These are phyloP conservation scores for Ecliptopera silaceata DNA, from an alignment of 2,888 invertebrate genomes.

Conservation along the genomic window DNA sequence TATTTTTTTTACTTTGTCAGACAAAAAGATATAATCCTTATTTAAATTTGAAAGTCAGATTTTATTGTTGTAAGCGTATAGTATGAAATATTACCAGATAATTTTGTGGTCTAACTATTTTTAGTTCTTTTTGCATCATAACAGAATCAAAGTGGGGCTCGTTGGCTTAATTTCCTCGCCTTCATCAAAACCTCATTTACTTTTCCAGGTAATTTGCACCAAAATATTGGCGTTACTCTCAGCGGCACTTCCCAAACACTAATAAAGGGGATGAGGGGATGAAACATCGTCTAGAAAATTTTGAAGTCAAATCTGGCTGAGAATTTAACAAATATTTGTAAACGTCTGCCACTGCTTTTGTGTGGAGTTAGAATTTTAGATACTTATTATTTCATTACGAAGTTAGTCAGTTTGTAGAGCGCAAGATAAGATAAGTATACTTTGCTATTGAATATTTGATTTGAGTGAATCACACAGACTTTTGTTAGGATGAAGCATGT, in stretches of 20 bases:
- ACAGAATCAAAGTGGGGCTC: background rate
- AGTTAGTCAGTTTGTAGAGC: background rate
- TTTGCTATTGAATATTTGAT: too few relatives aligned
- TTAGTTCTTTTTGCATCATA: background rate
- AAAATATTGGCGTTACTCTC: slow-evolving; percentile 29
- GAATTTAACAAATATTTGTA: slow-evolving; percentile 6
- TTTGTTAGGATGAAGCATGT: too few relatives aligned
- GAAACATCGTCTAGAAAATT: slow-evolving; percentile 18
- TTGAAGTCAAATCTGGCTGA: slow-evolving; percentile 2
- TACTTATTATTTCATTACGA: background rate
- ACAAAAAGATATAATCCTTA: too few relatives aligned
- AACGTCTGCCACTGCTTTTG: background rate
- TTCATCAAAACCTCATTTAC: slow-evolving; percentile 34
- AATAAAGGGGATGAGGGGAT: slow-evolving; percentile 19
- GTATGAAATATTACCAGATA: too few relatives aligned
- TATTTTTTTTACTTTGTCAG: too few relatives aligned
- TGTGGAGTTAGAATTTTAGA: background rate
- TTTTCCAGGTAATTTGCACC: slow-evolving; percentile 27
- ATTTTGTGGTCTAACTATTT: background rate
- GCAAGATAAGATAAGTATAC: background rate
- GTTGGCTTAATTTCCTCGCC: slow-evolving; percentile 10
- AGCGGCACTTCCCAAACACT: slow-evolving; percentile 18
- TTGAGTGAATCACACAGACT: too few relatives aligned
- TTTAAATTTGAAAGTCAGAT: background rate
- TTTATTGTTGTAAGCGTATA: background rate